These are phyloP conservation scores for Muscicapa comitata DNA, from an alignment of 2,797 vertebrate genomes.

Conservation along the genomic window DNA sequence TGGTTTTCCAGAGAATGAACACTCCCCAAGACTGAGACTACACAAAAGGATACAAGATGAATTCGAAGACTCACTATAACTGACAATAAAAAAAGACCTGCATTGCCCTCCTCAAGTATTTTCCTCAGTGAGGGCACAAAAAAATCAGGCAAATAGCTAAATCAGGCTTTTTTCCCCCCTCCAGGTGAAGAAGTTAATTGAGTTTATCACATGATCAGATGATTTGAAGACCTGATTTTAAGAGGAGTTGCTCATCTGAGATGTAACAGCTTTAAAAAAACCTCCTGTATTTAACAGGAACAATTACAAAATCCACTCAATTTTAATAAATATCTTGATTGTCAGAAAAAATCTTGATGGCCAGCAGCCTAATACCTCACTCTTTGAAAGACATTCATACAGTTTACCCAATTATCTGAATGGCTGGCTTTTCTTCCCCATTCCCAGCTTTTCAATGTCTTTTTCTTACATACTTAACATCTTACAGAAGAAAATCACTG, in stretches of 20 bases:
- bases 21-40: not conserved
- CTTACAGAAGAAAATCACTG: not conserved
- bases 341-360: not conserved
- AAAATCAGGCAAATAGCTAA: not conserved
- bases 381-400: not conserved
- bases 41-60: not conserved
- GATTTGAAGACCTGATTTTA: not conserved
- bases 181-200: not conserved
- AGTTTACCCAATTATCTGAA: not conserved
- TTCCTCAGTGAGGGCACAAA: not conserved
- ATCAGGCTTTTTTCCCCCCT: not conserved
- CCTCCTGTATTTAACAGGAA: not conserved
- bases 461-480: not conserved
- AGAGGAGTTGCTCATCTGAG: not conserved
- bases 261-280: not conserved
- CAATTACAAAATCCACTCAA: not conserved
- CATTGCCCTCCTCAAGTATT: not conserved
- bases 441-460: not conserved
- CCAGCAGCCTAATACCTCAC: not conserved
- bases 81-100: not conserved
- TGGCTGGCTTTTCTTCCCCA: not conserved
- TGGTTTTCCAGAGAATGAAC: not conserved
- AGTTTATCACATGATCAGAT: not conserved
- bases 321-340: not conserved
- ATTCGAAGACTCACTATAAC: not conserved